These are phyloP conservation scores for Lutjanus erythropterus DNA, from an alignment of 2,113 vertebrate genomes.

Conservation along the genomic window DNA sequence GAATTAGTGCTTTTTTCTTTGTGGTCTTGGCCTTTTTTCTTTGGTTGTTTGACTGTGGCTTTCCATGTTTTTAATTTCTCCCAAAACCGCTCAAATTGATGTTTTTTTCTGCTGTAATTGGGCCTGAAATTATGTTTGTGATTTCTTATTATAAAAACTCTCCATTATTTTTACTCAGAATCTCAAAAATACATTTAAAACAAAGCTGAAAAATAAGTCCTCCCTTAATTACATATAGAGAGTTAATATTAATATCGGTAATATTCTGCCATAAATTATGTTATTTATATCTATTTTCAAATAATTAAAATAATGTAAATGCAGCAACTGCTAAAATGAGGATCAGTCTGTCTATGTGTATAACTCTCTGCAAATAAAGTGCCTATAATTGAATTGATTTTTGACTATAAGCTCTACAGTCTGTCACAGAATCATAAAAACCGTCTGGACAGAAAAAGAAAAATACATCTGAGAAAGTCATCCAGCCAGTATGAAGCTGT, in stretches of 20 bases:
- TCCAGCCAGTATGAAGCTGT: constrained; percentile 29
- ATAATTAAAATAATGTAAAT: constrained; percentile 3
- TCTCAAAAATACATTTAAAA: neutral
- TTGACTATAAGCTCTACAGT: neutral
- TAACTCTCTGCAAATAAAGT: neutral
- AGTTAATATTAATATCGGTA: neutral
- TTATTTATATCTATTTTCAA: neutral
- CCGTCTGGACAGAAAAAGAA: neutral
- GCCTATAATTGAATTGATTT: neutral
- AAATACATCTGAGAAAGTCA: constrained; percentile 28
- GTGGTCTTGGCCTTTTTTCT: neutral
- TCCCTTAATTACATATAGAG: neutral
- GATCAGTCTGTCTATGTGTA: neutral
- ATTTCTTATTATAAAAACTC: neutral
- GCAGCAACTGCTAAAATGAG: neutral
- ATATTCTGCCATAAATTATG: neutral
- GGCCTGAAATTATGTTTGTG: neutral
- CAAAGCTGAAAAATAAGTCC: neutral
- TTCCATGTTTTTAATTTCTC: neutral
- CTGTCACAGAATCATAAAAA: neutral
- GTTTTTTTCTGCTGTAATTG: neutral
- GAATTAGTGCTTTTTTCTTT: neutral
- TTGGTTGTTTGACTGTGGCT: neutral
- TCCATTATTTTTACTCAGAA: neutral
- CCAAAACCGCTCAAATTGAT: neutral